Base-by-base conservation (phyloP, 2,797 vertebrate genomes). In the Carapus acus region DNA sequence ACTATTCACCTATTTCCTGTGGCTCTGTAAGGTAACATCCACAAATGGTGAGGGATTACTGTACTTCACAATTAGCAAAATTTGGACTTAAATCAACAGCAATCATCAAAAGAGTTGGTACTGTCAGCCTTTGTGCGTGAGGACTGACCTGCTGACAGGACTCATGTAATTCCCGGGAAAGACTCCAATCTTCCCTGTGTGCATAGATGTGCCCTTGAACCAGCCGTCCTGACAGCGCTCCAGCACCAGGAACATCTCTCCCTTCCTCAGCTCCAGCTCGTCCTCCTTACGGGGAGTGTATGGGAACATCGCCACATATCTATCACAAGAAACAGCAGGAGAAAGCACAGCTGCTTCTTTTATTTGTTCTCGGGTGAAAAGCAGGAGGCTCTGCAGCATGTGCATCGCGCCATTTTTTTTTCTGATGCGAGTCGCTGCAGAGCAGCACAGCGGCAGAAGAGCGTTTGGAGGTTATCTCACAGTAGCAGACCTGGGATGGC, bases 181-280 rank as follows among this genome's bases (percentile, higher is more conserved):
- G 48, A 99, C 96, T 33, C 96, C 96, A 0, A 94, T 97, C 84
- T 94, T 97, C 79, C 93, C 96, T 0, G 94, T 99, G 70, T 98
- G 94, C 94, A 98, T 96, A 34, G 96, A 99, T 2, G 94, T 97
- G 71, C 96, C 96, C 82, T 99, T 99, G 88, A 96, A 97, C 96
- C 96, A 99, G 77, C 96, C 96, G 15, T 99, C 96, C 68, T 99
- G 95, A 82, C 96, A 99, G 71, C 94, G 94, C 43, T 98, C 96
- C 78, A 97, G 89, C 43, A 99, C 96, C 12, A 98, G 83, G 69
- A 97, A 97, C 95, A 98, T 97, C 86, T 99, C 94, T 3, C 96
- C 96, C 75, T 98, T 98, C 48, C 94, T 87, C 58, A 99, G 85
- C 58, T 99, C 96, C 76, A 99, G 86, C 64, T 99, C 96, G n/a